phyloP scores from a whole-genome alignment of 2,113 vertebrate species.

The Forbesichthys agassizii region DNA sequence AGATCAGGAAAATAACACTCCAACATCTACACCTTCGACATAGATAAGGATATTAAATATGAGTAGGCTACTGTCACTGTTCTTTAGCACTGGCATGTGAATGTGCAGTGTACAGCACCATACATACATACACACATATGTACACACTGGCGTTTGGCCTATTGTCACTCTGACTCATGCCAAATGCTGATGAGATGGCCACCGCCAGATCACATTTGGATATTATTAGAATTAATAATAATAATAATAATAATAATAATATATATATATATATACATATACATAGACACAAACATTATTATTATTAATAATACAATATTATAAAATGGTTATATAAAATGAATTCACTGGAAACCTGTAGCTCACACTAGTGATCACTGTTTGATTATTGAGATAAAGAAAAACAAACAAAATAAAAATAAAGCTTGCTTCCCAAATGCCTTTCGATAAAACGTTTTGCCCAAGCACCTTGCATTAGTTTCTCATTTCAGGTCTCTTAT shows the following conservation, averaged over 20 bases:
- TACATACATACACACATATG: conserved; percentile 22
- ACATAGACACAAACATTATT: conserved; percentile 30
- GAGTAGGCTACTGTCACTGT: conserved; percentile 24
- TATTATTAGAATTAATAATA: too few relatives aligned
- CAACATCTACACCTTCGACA: conserved; percentile 25
- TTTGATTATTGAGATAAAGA: conserved; percentile 17
- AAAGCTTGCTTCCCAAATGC: neutral
- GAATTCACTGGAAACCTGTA: conserved; percentile 7
- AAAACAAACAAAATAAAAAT: neutral
- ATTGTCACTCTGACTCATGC: neutral
- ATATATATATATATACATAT: conserved; percentile 37
- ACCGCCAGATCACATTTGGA: too few relatives aligned
- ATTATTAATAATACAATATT: too few relatives aligned
- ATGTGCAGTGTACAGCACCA: conserved; percentile 15
- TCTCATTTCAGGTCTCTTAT: neutral
- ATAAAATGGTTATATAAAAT: neutral
- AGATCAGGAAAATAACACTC: conserved; percentile 9
- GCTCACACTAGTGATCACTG: conserved; percentile 10
- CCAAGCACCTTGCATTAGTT: neutral
- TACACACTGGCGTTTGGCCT: conserved; percentile 28
- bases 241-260: neutral
- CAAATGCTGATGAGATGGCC: neutral
- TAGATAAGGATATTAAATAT: conserved; percentile 33
- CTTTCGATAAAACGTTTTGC: neutral
- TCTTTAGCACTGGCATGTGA: conserved; percentile 6